Evolutionary conservation across 2,113 vertebrate genomes (phyloP), one percentile per base, ranked within the genome.

Genomic region (Caranx ignobilis): DNA sequence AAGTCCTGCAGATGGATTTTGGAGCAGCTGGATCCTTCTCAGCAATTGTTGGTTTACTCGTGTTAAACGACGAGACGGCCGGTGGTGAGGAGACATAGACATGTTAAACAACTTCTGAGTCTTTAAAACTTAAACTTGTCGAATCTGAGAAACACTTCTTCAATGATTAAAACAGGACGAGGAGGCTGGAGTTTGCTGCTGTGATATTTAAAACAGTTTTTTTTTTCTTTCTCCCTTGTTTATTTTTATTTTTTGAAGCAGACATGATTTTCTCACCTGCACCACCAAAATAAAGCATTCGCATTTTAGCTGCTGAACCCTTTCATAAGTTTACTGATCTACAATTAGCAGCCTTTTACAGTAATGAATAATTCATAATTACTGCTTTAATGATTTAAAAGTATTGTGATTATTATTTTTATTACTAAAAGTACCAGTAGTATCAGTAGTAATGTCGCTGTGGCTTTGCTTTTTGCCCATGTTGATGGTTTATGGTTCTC

Each of bases 401-500:
- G 9, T 21, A 39, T 13, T 18, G 1, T 35, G 2, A 2, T 50
- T 11, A 32, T 18, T 43, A 43, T 19, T 43, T 7, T 10, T 26
- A 0, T 74, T 32, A 2, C 8, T 41, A 21, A 16, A 13, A 1
- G 16, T 18, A 34, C 3, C 10, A 52, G 11, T 56, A 21, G n/a
- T 54, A 31, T 11, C 7, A 41, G 10, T 41, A 41, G 39, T 37
- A 3, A 7, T 52, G 50, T 16, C n/a, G 18, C 9, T 31, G 10
- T 4, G 48, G 43, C 35, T 71, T 48, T 74, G 12, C 32, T 66
- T 56, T 79, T 26, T 45, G 1, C 37, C 74, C 35, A 45, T 26
- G 26, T 35, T n/a, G 63, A 8, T 26, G 35, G 39, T 55, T 73
- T 45, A 47, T 55, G 50, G 64, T 75, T 83, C 52, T 11, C 16